Conservation (phyloP, 92 coral and sea anemone species). For the Porites cylindrica region DNA sequence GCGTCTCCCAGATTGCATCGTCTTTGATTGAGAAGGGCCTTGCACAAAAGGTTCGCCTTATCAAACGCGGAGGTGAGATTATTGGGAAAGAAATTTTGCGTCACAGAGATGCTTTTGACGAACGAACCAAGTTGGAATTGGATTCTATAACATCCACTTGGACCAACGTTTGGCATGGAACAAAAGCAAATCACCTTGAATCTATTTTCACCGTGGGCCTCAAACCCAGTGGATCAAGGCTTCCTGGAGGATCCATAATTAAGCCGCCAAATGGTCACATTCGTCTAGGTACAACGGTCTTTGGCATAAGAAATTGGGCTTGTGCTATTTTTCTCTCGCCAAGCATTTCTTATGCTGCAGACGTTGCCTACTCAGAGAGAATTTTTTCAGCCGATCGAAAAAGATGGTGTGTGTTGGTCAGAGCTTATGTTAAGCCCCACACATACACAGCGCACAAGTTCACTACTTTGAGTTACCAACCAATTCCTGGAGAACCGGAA, state of each 20-base stretch:
- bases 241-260: conserved; percentile 35
- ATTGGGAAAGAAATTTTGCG: conserved; percentile 69
- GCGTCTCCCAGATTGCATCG: too few species aligned
- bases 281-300: conserved; percentile 31
- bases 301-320: conserved; percentile 69
- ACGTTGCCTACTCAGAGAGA: conserved; percentile 63
- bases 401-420: conserved; percentile 73
- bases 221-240: conserved; percentile 61
- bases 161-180: conserved; percentile 77
- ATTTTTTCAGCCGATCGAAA: conserved; percentile 36
- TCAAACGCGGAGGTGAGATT: conserved; percentile 5
- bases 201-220: conserved; percentile 63
- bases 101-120: conserved; percentile 39
- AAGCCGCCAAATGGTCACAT: conserved; percentile 56
- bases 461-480: conserved; percentile 54
- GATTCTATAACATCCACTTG: conserved; percentile 40
- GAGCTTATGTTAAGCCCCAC: conserved; percentile 54
- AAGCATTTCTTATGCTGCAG: conserved; percentile 61
- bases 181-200: conserved; percentile 48
- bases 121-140: conserved; percentile 41
- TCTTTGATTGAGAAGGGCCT: conserved; percentile 36
- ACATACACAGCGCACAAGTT: conserved; percentile 64
- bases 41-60: conserved; percentile 26
- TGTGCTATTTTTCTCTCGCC: conserved; percentile 80
- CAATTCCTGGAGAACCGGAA: conserved; percentile 71